Conservation (phyloP, 2,888 invertebrate species). For the Agriopis leucophaearia region DNA sequence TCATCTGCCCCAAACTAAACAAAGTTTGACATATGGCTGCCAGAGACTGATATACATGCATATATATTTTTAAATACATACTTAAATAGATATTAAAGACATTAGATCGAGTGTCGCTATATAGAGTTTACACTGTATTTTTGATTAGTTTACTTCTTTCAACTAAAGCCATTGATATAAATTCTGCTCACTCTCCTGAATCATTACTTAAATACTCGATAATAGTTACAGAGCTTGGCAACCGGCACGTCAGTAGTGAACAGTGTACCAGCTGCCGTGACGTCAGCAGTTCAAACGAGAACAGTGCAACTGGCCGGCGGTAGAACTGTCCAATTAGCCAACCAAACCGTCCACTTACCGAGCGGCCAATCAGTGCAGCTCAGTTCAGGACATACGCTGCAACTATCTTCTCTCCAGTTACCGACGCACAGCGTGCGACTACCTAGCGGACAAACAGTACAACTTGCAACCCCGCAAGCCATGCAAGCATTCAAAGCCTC, state of each 20-base stretch:
- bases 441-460: constrained; percentile 78
- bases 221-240: constrained; percentile 61
- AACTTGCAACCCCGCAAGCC: constrained; percentile 69
- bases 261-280: constrained; percentile 61
- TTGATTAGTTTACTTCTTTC: too few species aligned
- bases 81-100: too few species aligned
- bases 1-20: too few species aligned
- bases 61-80: too few species aligned
- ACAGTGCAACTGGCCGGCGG: constrained; percentile 75
- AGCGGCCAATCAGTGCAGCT: constrained; percentile 65
- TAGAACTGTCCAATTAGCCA: constrained; percentile 72
- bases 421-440: constrained; percentile 75
- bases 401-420: constrained; percentile 69
- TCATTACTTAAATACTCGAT: not conserved
- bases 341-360: constrained; percentile 71
- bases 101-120: too few species aligned
- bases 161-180: too few species aligned
- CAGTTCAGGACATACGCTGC: constrained; percentile 66
- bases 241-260: constrained; percentile 65
- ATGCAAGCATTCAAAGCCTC: constrained; percentile 66
- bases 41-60: too few species aligned
- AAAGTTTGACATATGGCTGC: too few species aligned
- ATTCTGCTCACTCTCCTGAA: too few species aligned
- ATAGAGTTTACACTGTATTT: too few species aligned
- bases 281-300: constrained; percentile 62